These are phyloP conservation scores for Amblyornis subalaris DNA, from an alignment of 2,113 vertebrate genomes.

Conservation along the genomic window DNA sequence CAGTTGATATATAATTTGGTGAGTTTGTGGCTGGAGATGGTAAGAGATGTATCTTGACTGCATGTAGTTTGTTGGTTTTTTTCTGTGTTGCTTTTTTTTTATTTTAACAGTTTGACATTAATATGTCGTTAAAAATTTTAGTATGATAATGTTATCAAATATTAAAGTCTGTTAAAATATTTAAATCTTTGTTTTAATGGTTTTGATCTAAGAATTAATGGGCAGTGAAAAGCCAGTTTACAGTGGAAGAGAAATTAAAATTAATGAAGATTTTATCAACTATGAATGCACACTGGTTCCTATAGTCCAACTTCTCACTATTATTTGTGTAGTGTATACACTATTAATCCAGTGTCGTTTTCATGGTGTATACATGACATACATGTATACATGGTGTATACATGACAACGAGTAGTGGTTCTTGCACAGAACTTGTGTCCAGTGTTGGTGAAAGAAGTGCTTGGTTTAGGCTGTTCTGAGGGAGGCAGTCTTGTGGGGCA, in stretches of 20 bases:
- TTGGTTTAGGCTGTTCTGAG: background rate
- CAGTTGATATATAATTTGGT: background rate
- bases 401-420: background rate
- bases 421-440: background rate
- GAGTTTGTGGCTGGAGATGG: background rate
- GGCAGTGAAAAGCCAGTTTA: background rate
- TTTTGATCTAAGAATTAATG: background rate
- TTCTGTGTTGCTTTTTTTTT: background rate
- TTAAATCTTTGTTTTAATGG: background rate
- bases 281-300: rapidly evolving
- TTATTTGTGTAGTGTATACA: background rate
- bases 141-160: background rate
- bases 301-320: background rate
- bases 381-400: background rate
- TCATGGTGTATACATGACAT: background rate
- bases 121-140: background rate
- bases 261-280: background rate
- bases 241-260: background rate
- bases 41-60: background rate
- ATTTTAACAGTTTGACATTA: background rate
- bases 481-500: background rate
- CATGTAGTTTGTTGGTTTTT: background rate
- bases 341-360: background rate
- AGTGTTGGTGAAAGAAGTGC: background rate
- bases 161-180: background rate